Base-by-base conservation (phyloP, 2,888 invertebrate genomes). In the Mythimna pallens region DNA sequence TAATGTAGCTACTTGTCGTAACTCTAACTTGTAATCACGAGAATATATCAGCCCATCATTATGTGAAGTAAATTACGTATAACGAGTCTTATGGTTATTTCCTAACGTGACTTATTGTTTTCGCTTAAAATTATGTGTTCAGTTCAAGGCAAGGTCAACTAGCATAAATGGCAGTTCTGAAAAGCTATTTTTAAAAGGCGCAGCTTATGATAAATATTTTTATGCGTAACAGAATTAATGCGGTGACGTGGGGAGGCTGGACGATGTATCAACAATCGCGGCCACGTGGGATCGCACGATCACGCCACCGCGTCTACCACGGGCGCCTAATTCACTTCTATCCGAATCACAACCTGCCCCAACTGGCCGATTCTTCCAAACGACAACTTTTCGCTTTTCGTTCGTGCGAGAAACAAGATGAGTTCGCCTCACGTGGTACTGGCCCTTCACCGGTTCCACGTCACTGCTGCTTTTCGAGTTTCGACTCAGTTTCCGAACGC, bases 401-500 rank as follows among this genome's bases (percentile, higher is more conserved):
- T 61, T 52, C 59, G 80, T 63, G 80, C 59, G 76, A 83, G 81
- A 66, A 63, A 66, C 73, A 65, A 80, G 64, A 83, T 78, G 87
- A 84, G 83, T 86, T 82, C 64, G 76, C 71, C 66, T 73, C 78
- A 75, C 80, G 84, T 87, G 82, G 87, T 87, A 87, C 74, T 74
- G 81, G 75, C 84, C 80, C 82, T 82, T 87, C 84, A 83, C 88
- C 76, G 83, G 73, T 73, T 85, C 82, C 85, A 85, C 85, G 87
- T 86, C 86, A 83, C 78, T 81, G 73, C 76, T 84, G 78, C 74
- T 82, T 83, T 80, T 78, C 70, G 71, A 71, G 68, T 78, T 78
- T 78, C 68, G 79, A 74, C 70, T 92, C 92, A 94, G 95, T 95
- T 90, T 88, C 89, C 89, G 88, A 92, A 88, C 91, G 92, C 88